Evolutionary conservation across 2,888 invertebrate genomes (phyloP).

Genomic region (Netelia melanura): DNA sequence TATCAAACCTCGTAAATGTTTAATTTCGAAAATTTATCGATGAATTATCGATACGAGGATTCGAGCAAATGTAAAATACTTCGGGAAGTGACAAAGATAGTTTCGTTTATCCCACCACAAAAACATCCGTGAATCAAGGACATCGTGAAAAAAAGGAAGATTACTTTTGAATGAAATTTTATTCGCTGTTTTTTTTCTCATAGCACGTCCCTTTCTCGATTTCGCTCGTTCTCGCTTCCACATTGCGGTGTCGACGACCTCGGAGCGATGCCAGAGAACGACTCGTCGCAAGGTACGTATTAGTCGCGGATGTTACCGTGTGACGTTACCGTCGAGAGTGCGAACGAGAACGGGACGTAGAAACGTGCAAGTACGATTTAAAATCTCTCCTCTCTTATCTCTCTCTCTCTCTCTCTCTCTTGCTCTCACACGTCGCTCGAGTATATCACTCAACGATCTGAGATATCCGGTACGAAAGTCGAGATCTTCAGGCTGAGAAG

Average conservation of each 20-base stretch:
- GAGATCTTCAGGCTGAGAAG: background rate
- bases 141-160: background rate
- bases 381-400: background rate
- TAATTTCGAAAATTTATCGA: no score
- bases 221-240: background rate
- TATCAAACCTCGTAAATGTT: no score
- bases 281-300: constrained; percentile 46
- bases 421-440: constrained; percentile 61
- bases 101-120: background rate
- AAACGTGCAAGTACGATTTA: constrained; percentile 41
- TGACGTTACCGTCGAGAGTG: constrained; percentile 35
- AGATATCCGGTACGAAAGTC: constrained; percentile 50
- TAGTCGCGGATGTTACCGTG: constrained; percentile 25
- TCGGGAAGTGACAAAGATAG: background rate
- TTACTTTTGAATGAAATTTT: background rate
- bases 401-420: background rate
- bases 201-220: background rate
- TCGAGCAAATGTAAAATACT: background rate
- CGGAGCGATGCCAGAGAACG: constrained; percentile 54
- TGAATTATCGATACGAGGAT: background rate
- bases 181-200: background rate
- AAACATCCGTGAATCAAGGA: background rate
- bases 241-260: constrained; percentile 65
- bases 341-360: constrained; percentile 37
- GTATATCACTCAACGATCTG: constrained; percentile 71